Base-by-base conservation (phyloP, 2,797 vertebrate species). In the Glossophaga mutica region DNA sequence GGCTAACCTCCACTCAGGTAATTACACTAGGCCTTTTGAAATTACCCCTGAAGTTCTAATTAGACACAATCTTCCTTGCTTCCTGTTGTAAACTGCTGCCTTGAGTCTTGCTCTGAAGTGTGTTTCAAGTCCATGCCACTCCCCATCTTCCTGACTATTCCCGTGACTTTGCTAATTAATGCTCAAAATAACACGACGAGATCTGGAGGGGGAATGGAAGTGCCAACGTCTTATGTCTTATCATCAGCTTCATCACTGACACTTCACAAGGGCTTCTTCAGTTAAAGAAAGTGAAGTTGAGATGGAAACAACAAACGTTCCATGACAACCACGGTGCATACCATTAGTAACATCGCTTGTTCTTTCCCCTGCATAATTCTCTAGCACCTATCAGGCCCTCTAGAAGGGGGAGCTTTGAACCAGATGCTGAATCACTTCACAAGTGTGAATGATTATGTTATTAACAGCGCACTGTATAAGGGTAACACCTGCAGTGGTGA, bases 21-120 rank as follows among this genome's bases (percentile, higher is more conserved):
- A 97, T 97, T 96, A 96, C 52, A 93, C 91, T 37, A 91, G 94
- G 84, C 57, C 94, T 93, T 94, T 96, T 82, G 46, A 97, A 96
- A 97, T 96, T 90, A 94, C 77, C 50, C 83, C 94, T 85, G 46
- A 96, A 96, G 96, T 96, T 96, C 96, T 97, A 97, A 97, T 97
- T 96, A 97, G 92, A 96, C 71, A 90, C 94, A 94, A 96, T 95
- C 91, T 95, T 96, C 94, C 93, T 92, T 92, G 81, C 94, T 96
- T 97, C 95, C 95, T 96, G 65, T 96, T 96, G 81, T 93, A 96
- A 97, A 96, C 73, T 87, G 79, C 86, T 92, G 96, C 91, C 81
- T 94, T 78, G 88, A 91, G 83, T 93, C 77, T 93, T 82, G 48
- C 29, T 94, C 83, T 87, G 71, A 68, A 70, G 76, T 88, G 34